These are phyloP conservation scores for Poecilia gillii DNA, from an alignment of 2,797 vertebrate genomes.

Conservation along the genomic window DNA sequence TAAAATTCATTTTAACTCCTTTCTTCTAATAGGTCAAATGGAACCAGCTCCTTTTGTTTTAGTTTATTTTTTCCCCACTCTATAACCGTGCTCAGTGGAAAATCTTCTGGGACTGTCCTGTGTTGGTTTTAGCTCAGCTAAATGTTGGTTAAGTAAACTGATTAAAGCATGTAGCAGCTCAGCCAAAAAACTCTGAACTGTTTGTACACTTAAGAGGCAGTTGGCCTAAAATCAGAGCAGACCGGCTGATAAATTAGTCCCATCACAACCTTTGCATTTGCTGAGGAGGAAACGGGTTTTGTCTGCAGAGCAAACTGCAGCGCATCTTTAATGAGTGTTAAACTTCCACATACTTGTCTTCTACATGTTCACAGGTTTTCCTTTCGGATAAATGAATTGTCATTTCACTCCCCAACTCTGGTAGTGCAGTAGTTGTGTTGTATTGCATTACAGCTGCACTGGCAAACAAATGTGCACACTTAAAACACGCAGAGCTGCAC, in stretches of 20 bases:
- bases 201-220: neutral
- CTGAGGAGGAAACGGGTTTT: neutral
- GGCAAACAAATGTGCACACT: slow-evolving; percentile 17
- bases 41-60: neutral
- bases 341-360: neutral
- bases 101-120: neutral
- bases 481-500: slow-evolving; percentile 1
- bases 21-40: neutral
- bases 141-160: neutral
- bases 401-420: neutral
- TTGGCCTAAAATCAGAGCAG: neutral
- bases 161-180: neutral
- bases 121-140: slow-evolving; percentile 4
- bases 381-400: neutral
- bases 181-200: neutral
- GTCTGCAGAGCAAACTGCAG: slow-evolving; percentile 6
- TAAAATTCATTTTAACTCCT: neutral
- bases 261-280: neutral
- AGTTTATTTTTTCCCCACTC: no score
- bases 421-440: neutral
- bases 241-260: slow-evolving; percentile 1
- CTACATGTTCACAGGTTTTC: neutral
- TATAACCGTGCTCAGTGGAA: no score
- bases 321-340: neutral
- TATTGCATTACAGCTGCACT: neutral